Evolutionary conservation across 2,797 vertebrate species (phyloP).

Genomic region (Esox masquinongy): DNA sequence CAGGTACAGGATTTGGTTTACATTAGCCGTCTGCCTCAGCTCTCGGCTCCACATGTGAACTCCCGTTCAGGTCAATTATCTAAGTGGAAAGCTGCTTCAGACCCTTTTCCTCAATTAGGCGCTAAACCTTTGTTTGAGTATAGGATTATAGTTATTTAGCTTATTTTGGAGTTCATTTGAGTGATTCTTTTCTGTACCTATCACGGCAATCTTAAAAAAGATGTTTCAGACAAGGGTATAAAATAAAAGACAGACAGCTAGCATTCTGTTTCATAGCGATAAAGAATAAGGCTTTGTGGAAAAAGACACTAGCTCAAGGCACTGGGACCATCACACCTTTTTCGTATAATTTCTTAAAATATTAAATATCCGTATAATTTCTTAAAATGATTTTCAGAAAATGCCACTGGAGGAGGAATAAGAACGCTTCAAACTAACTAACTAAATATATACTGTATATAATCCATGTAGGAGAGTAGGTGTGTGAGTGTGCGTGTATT

Average conservation of each 20-base stretch:
- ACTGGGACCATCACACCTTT: conserved; percentile 65
- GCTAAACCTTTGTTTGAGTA: background rate
- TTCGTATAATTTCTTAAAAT: conserved; percentile 48
- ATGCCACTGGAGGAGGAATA: conserved; percentile 57
- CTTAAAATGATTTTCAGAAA: conserved; percentile 56
- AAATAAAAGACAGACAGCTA: conserved; percentile 10
- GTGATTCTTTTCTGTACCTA: background rate
- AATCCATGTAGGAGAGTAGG: conserved; percentile 68
- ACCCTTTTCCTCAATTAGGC: conserved; percentile 13
- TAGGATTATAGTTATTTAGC: too few species aligned
- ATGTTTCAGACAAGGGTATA: background rate
- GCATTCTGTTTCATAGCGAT: conserved; percentile 48
- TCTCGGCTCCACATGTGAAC: conserved; percentile 74
- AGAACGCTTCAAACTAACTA: conserved; percentile 70
- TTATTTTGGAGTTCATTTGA: too few species aligned
- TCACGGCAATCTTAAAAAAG: background rate
- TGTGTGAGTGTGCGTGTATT: conserved; percentile 5
- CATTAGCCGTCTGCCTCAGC: conserved; percentile 77
- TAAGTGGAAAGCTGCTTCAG: conserved; percentile 36
- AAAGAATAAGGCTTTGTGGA: conserved; percentile 20
- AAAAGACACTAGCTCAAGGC: conserved; percentile 54
- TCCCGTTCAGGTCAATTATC: conserved; percentile 78
- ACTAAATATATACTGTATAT: conserved; percentile 64
- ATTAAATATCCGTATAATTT: conserved; percentile 50
- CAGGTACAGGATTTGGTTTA: conserved; percentile 84